Conservation (phyloP, 2,113 vertebrate genomes). For the Lycaon pictus region DNA sequence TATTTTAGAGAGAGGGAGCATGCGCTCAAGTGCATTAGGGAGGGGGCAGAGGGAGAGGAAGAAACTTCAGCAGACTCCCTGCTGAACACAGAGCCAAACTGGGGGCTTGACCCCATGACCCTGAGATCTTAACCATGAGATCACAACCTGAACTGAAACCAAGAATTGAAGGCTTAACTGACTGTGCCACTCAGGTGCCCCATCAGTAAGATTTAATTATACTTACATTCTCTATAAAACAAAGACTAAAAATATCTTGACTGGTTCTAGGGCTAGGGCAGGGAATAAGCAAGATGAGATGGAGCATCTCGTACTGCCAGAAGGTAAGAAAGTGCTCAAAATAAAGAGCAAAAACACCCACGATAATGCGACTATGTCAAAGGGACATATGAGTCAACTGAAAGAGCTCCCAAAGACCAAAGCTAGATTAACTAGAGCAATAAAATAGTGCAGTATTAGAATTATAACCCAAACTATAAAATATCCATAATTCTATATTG, state of each 20-base stretch:
- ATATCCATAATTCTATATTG: neutral
- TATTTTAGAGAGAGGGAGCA: no score
- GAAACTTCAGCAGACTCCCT: no score
- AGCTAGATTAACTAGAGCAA: neutral
- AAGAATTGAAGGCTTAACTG: no score
- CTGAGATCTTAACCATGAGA: no score
- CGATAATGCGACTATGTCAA: neutral
- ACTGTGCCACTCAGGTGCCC: no score
- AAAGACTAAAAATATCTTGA: neutral
- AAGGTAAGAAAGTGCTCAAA: conserved; percentile 8
- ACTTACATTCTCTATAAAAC: neutral
- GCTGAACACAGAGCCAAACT: no score
- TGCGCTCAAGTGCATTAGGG: no score
- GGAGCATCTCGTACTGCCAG: neutral
- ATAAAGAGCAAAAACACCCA: neutral
- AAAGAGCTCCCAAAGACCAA: neutral
- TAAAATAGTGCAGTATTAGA: neutral
- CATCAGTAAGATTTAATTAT: neutral
- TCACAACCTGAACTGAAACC: no score
- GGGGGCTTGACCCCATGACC: no score
- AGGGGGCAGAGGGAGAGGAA: no score
- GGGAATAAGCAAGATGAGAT: neutral
- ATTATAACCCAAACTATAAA: neutral
- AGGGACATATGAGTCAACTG: neutral
- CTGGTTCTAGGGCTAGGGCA: neutral